phyloP scores from a whole-genome alignment of 2,113 vertebrate genomes.

The Podarcis raffonei region DNA sequence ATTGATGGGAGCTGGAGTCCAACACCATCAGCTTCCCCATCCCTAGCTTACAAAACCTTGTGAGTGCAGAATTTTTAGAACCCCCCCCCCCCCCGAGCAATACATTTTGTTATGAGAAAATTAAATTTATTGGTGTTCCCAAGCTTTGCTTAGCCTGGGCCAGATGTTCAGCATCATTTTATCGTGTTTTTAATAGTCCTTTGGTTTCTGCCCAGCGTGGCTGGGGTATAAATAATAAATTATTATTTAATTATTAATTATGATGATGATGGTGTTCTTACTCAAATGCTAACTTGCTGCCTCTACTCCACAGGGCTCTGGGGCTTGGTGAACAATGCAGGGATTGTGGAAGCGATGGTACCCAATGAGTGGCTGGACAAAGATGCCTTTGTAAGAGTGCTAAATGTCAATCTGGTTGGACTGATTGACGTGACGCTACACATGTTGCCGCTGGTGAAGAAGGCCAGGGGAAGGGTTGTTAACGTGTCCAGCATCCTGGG shows the following conservation, averaged over 20 bases:
- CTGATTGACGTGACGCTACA: constrained; percentile 79
- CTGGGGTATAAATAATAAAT: no score
- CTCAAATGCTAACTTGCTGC: neutral
- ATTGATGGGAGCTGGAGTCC: neutral
- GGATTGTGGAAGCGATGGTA: constrained; percentile 64
- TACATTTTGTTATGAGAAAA: neutral
- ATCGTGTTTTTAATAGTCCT: no score
- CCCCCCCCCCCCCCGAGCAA: neutral
- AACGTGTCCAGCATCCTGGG: constrained; percentile 82
- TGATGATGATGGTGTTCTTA: neutral
- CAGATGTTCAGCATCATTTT: neutral
- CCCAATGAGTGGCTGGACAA: constrained; percentile 78
- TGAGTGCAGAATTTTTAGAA: neutral
- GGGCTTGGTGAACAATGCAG: constrained; percentile 86
- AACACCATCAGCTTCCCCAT: neutral
- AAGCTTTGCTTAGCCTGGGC: neutral
- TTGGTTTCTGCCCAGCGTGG: no score
- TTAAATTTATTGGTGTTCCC: neutral
- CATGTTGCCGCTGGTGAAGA: constrained; percentile 79
- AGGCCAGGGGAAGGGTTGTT: constrained; percentile 78
- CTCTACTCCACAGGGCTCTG: constrained; percentile 77
- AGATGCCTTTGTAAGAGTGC: constrained; percentile 77
- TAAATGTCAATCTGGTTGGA: constrained; percentile 79
- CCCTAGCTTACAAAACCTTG: neutral
- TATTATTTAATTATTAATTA: no score